Evolutionary conservation across 2,888 invertebrate genomes (phyloP), one percentile per base, ranked within the genome.

Genomic region (Trypoxylon attenuatum): DNA sequence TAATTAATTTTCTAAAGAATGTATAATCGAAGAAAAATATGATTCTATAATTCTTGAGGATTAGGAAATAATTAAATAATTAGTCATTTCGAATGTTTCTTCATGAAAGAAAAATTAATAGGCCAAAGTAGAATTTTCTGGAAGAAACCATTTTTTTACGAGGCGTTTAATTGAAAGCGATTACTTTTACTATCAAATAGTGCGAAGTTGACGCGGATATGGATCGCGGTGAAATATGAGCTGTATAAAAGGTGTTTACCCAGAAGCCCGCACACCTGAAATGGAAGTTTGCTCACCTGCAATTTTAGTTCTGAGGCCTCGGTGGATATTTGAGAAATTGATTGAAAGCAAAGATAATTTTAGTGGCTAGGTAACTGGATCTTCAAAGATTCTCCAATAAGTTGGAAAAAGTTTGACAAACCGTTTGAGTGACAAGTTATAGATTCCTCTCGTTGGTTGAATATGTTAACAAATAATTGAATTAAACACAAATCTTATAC

Each of bases 231-330:
- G n/a, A n/a, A n/a, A n/a, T n/a, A n/a, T 27, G 38, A 15, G 8
- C 15, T 8, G 39, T 3, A 23, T 21, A 23, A 38, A 43, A 51
- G 38, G 54, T 62, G 61, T 69, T 69, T 61, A 49, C 46, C 23
- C 42, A 51, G 56, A 52, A 75, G 59, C 64, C 66, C 59, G 42
- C 67, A 62, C 59, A 56, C 61, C 47, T 58, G 57, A 75, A 72
- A 69, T 67, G 54, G 56, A 62, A 72, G 61, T 74, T 73, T 66
- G 61, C 63, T 33, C 62, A 51, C 45, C 43, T 69, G 61, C 58
- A 60, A 61, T n/a, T n/a, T n/a, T 75, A 72, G 64, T 59, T 56
- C 49, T 13, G 18, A 39, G 33, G 16, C 50, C 43, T 8, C 43
- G 33, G 39, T 6, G 27, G 59, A 47, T 43, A 45, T 15, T 52